Base-by-base conservation (phyloP, 2,113 vertebrate species). In the Myiozetetes cayanensis region DNA sequence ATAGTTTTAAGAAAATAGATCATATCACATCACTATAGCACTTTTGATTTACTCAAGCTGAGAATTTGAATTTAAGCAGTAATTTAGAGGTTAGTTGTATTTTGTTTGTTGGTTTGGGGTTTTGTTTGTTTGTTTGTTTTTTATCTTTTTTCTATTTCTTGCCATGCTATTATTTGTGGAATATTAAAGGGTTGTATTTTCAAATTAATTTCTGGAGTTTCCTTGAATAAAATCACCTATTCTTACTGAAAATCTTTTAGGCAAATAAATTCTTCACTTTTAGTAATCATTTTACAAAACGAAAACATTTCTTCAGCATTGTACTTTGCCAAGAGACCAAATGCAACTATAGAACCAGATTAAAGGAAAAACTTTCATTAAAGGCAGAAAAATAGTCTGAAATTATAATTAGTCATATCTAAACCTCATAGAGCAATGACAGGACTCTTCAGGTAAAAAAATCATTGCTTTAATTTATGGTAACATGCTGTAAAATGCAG, bases 401-500 rank as follows among this genome's bases (percentile, higher is more conserved):
- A 91, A 87, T 85, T 13, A 75, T 72, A 95, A 95, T 96, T 75
- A 90, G 35, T 37, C 59, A 91, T 88, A 91, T 87, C 39, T 70
- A 87, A 96, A 78, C 25, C 44, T 90, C 87, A 85, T 8, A 81
- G 66, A 77, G 33, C 49, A 56, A 89, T 55, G 61, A 91, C 44
- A 86, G 58, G 43, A 87, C 77, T 91, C 75, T 89, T 66, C 1
- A 8, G 44, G 71, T 81, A 94, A 61, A 96, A 92, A 92, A 95
- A 95, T 15, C 9, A 46, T 50, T 89, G 50, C 24, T 55, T 93
- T 95, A 91, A 94, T 92, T 93, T 93, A 94, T 83, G 83, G 59
- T 95, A 95, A 95, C 70, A 24, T 67, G 44, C 71, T 85, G 67
- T 37, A 87, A 94, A 96, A 93, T 82, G 70, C 73, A 93, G 53